phyloP scores from a whole-genome alignment of 2,797 vertebrate species.

The Nannoperca australis region DNA sequence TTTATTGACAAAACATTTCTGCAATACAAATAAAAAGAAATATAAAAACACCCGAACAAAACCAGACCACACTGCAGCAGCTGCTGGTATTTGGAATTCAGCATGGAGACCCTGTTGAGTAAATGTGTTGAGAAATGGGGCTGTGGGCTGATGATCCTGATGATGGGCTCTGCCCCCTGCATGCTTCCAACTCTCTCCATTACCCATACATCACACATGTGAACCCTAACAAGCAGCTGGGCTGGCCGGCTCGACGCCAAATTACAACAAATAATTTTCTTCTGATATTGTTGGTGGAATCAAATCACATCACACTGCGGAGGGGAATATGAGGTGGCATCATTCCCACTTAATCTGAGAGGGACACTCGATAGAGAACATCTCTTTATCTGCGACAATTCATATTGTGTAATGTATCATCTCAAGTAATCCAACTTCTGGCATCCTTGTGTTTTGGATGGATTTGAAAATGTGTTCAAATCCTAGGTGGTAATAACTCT shows the following conservation, averaged over 20 bases:
- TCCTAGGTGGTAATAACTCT: not conserved
- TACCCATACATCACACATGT: slow-evolving; percentile 12
- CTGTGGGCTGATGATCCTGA: slow-evolving; percentile 26
- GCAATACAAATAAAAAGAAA: not conserved
- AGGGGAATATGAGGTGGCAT: slow-evolving; percentile 6
- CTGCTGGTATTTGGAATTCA: slow-evolving; percentile 37
- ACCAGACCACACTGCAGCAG: not conserved
- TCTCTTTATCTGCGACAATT: slow-evolving; percentile 24
- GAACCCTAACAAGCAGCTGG: slow-evolving; percentile 45
- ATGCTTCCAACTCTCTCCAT: slow-evolving; percentile 18
- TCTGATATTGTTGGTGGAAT: slow-evolving; percentile 29
- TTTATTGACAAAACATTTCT: not conserved
- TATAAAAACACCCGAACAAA: not conserved
- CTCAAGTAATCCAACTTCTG: slow-evolving; percentile 7
- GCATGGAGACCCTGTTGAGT: slow-evolving; percentile 19
- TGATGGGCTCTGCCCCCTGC: slow-evolving; percentile 17
- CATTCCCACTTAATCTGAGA: not conserved
- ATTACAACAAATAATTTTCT: slow-evolving; percentile 36
- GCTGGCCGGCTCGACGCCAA: not conserved
- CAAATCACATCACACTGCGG: slow-evolving; percentile 18
- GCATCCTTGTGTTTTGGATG: not conserved
- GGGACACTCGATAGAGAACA: slow-evolving; percentile 18
- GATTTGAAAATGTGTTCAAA: slow-evolving; percentile 17
- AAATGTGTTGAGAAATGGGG: slow-evolving; percentile 39
- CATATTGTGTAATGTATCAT: slow-evolving; percentile 4